Evolutionary conservation across 2,113 vertebrate genomes (phyloP).

Genomic region (Willisornis vidua): DNA sequence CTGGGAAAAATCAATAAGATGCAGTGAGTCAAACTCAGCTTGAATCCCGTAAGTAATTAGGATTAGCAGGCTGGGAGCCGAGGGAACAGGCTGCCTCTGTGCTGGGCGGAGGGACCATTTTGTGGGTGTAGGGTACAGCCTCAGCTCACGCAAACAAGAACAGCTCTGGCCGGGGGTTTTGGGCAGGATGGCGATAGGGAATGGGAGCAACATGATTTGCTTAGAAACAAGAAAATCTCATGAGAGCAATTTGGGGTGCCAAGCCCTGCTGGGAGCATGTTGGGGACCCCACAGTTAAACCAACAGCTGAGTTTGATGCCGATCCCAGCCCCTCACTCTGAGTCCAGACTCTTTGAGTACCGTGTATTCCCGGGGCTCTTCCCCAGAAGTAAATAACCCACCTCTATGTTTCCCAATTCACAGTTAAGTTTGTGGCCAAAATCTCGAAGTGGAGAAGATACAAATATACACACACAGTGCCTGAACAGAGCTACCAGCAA

Average conservation of each 20-base stretch:
- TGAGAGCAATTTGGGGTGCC: not conserved
- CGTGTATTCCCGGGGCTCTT: not conserved
- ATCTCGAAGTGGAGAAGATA: not conserved
- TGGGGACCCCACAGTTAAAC: not conserved
- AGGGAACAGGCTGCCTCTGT: not conserved
- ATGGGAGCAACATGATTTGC: not conserved
- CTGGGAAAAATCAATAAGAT: constrained; percentile 52
- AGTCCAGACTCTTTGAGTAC: not conserved
- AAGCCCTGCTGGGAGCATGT: not conserved
- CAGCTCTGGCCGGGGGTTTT: not conserved
- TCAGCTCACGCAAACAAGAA: not conserved
- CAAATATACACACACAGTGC: too few species aligned
- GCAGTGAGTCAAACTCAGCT: constrained; percentile 49
- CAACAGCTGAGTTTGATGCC: not conserved
- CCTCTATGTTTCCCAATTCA: not conserved
- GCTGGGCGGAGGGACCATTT: constrained; percentile 13
- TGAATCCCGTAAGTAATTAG: constrained; percentile 37
- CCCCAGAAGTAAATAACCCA: not conserved
- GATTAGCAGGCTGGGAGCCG: constrained; percentile 24
- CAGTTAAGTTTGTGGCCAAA: not conserved
- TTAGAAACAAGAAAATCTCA: not conserved
- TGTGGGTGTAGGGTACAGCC: not conserved
- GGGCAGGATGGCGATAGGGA: not conserved
- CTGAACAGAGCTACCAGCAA: not conserved
- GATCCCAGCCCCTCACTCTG: not conserved